These are phyloP conservation scores for Philopotamus ludificatus DNA, from an alignment of 1,140 invertebrate genomes.

Conservation along the genomic window DNA sequence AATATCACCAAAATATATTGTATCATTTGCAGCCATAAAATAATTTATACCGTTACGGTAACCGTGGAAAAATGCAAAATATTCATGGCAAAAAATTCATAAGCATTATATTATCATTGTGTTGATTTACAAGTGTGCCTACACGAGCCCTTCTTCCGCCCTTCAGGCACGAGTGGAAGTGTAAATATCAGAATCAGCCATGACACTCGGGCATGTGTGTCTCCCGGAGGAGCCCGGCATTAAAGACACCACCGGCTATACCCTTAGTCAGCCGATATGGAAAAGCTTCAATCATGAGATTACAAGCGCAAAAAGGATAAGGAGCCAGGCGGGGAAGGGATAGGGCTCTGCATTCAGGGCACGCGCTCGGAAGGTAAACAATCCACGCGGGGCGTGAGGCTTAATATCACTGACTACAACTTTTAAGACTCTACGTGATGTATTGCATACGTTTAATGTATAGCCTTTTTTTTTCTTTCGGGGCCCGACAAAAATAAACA, in stretches of 20 bases:
- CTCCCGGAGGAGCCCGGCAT: background rate
- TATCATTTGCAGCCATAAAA: too few relatives aligned
- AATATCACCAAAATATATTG: too few relatives aligned
- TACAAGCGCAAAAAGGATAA: slow-evolving; percentile 1
- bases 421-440: slow-evolving; percentile 25
- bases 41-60: too few relatives aligned
- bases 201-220: slow-evolving; percentile 1
- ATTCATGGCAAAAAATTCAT: too few relatives aligned
- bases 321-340: background rate
- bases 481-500: too few relatives aligned
- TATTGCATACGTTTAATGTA: slow-evolving; percentile 12
- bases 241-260: too few relatives aligned
- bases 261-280: slow-evolving; percentile 26
- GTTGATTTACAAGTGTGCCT: too few relatives aligned
- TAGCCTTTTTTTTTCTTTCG: too few relatives aligned
- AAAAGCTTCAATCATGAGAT: slow-evolving; percentile 22
- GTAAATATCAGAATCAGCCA: slow-evolving; percentile 21
- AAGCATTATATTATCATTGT: too few relatives aligned
- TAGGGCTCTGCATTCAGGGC: background rate
- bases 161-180: background rate
- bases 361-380: slow-evolving; percentile 10
- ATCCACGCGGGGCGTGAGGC: slow-evolving; percentile 9
- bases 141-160: too few relatives aligned
- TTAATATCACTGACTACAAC: slow-evolving; percentile 18
- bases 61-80: too few relatives aligned